Percentiles rank a stretch among this genome's conserved stretches.
Conservation (phyloP, 2,888 invertebrate species). For the Sminthurides aquaticus region DNA sequence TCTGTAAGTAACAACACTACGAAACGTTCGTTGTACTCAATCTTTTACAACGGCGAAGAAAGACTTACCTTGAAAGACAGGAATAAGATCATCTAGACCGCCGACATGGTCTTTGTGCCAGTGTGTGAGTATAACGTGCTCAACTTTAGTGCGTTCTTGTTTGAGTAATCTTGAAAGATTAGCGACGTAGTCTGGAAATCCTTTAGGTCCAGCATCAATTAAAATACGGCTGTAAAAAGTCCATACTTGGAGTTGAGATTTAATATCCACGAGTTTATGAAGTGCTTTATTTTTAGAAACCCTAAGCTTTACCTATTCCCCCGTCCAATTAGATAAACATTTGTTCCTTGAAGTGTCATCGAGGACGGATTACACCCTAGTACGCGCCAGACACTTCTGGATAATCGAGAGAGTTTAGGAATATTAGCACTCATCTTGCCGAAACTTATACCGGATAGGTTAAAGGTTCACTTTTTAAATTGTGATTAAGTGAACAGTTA, state of each 20-base stretch:
- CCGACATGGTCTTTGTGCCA: conserved; percentile 97
- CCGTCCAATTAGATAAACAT: conserved; percentile 90
- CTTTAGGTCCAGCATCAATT: conserved; percentile 81
- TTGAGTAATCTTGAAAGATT: conserved; percentile 62
- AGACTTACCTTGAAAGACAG: conserved; percentile 26
- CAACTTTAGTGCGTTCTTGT: conserved; percentile 65
- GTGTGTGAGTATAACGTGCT: conserved; percentile 83
- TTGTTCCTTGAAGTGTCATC: conserved; percentile 98
- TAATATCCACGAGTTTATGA: too few relatives aligned
- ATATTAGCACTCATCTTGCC: conserved; percentile 49
- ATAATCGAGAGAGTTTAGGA: conserved; percentile 70
- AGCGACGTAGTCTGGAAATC: conserved; percentile 69
- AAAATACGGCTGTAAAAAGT: conserved; percentile 67
- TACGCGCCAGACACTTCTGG: conserved; percentile 72
- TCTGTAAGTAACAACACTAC: background rate
- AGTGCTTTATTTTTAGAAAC: too few relatives aligned
- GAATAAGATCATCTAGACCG: conserved; percentile 59
- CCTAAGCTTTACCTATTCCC: conserved; percentile 62
- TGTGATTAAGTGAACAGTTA: background rate
- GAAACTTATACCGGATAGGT: background rate
- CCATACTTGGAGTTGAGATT: conserved; percentile 30
- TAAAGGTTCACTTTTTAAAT: background rate
- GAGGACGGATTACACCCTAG: conserved; percentile 91
- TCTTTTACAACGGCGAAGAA: too few relatives aligned
- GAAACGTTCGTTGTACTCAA: background rate